Conservation (phyloP, 2,113 vertebrate species). For the Thamnophis sirtalis region DNA sequence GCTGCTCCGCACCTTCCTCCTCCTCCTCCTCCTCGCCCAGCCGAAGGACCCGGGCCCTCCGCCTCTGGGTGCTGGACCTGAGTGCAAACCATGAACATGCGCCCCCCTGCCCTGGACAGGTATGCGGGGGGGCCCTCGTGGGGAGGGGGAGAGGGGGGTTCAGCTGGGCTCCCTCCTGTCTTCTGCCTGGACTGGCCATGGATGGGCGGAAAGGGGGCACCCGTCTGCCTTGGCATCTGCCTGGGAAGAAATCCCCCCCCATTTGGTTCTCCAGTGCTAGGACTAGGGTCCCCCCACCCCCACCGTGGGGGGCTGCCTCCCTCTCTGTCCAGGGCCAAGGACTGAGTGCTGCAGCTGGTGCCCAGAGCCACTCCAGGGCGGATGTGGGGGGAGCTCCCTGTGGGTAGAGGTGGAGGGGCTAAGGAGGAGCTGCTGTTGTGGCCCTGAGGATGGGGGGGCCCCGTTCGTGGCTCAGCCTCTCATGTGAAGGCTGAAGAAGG, state of each 20-base stretch:
- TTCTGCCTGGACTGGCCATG: background rate
- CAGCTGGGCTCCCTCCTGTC: background rate
- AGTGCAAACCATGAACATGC: constrained; percentile 63
- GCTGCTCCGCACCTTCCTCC: no score
- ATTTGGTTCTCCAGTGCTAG: background rate
- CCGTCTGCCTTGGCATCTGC: background rate
- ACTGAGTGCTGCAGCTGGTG: background rate
- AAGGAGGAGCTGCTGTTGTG: background rate
- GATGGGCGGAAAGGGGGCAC: background rate
- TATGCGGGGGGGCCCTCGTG: background rate
- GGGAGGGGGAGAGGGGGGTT: background rate
- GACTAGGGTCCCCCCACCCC: background rate
- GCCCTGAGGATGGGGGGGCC: background rate
- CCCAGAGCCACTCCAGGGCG: no score
- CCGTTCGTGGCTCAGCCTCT: background rate
- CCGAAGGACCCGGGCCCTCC: background rate
- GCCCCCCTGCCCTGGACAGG: constrained; percentile 67
- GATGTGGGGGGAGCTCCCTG: no score
- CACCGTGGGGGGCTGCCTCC: no score
- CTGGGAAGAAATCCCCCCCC: background rate
- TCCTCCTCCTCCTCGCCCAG: no score
- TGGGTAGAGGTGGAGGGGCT: no score
- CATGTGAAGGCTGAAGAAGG: background rate
- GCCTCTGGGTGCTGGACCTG: background rate
- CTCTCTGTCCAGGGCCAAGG: background rate